Evolutionary conservation across 2,888 invertebrate genomes (phyloP).

Genomic region (Cheilosia scutellata): DNA sequence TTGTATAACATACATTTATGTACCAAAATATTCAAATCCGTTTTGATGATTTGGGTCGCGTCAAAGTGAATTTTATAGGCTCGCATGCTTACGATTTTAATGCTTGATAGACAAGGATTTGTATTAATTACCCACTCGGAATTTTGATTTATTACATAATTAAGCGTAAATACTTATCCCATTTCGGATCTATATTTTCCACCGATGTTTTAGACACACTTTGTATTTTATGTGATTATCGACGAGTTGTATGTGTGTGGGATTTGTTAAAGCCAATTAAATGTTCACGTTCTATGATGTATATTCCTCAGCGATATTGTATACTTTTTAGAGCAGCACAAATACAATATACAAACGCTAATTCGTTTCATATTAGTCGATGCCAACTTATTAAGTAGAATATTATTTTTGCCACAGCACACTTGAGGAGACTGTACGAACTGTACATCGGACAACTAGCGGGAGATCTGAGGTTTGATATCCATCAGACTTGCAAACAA

Average conservation of each 20-base stretch:
- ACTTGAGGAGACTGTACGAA: no score
- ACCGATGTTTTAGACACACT: not conserved
- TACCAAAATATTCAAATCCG: slow-evolving; percentile 1
- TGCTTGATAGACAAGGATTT: slow-evolving; percentile 1
- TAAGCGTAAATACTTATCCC: not conserved
- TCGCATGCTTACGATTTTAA: not conserved
- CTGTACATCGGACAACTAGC: no score
- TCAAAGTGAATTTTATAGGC: slow-evolving; percentile 13
- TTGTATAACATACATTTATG: slow-evolving; percentile 15
- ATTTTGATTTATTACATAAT: slow-evolving; percentile 20
- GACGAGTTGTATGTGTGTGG: no score
- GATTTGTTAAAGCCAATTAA: not conserved
- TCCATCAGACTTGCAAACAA: no score
- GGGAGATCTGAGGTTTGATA: no score
- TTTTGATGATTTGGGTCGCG: slow-evolving; percentile 9
- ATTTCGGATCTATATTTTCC: not conserved
- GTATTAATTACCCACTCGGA: slow-evolving; percentile 15
- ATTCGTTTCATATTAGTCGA: no score
- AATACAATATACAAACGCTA: no score
- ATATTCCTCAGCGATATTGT: no score
- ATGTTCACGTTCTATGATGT: no score
- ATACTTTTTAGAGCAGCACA: no score
- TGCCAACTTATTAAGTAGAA: no score
- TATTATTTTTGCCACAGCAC: no score
- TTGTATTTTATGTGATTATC: not conserved